phyloP scores from a whole-genome alignment of 92 coral and sea anemone genomes.

The Zoanthus sociatus region DNA sequence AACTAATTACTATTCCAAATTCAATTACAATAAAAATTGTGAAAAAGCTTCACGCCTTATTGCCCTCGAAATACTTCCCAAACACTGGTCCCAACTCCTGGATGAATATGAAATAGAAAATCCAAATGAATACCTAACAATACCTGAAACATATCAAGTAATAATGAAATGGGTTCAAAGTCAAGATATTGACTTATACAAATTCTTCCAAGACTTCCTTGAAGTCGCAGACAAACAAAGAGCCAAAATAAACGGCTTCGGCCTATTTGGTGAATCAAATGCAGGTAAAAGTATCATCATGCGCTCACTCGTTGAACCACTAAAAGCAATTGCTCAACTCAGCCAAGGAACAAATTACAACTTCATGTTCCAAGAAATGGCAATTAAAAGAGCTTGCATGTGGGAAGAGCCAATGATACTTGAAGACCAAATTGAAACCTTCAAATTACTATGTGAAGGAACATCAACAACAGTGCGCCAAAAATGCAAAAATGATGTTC shows the following conservation, averaged over 20 bases:
- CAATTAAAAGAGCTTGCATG: background rate
- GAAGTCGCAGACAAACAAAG: too few species aligned
- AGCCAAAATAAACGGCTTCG: too few species aligned
- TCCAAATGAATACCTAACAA: background rate
- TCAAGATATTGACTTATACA: background rate
- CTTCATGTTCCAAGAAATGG: constrained; percentile 16
- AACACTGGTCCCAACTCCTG: background rate
- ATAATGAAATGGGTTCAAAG: background rate
- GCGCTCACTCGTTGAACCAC: background rate
- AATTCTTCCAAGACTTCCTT: background rate
- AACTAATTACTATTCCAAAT: background rate
- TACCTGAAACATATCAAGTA: background rate
- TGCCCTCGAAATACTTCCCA: background rate
- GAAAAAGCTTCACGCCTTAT: background rate
- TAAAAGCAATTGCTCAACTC: background rate
- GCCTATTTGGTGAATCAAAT: background rate
- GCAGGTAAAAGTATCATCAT: background rate
- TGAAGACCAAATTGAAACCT: background rate
- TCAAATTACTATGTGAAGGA: constrained; percentile 3
- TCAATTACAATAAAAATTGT: background rate
- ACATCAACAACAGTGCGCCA: background rate
- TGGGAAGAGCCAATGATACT: constrained; percentile 12
- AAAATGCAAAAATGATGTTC: background rate
- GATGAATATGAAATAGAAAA: background rate
- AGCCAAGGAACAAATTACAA: too few species aligned